Evolutionary conservation across 2,113 vertebrate species (phyloP).

Genomic region (human): GRCh38 chr1:74738001-74738500

Average conservation of each 20-base stretch:
- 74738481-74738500: conserved; percentile 7
- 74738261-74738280: neutral
- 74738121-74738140: no score
- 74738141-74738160: neutral
- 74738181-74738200: neutral
- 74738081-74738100: no score
- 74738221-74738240: neutral
- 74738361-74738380: neutral
- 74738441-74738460: neutral
- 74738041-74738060: neutral
- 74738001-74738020: neutral
- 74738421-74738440: neutral
- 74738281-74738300: neutral
- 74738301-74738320: neutral
- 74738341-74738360: neutral
- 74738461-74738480: neutral
- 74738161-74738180: neutral
- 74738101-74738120: no score
- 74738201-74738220: neutral
- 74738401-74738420: neutral
- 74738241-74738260: neutral
- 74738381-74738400: neutral
- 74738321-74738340: neutral
- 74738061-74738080: no score
- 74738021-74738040: neutral